phyloP scores from a whole-genome alignment of 2,888 invertebrate genomes.

The Ochropacha duplaris region DNA sequence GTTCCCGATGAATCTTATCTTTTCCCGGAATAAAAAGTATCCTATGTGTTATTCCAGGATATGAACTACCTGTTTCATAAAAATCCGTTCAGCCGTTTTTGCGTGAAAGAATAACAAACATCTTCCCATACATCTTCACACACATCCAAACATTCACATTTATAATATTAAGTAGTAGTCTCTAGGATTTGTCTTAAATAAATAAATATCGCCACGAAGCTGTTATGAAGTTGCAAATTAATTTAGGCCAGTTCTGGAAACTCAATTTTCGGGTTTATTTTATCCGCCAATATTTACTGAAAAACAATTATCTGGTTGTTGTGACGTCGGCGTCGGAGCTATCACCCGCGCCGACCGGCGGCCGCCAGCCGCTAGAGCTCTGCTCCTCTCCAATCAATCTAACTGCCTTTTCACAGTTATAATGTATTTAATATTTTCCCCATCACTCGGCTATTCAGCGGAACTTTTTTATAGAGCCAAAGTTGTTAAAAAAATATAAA shows the following conservation, averaged over 20 bases:
- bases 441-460: conserved; percentile 13
- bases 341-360: conserved; percentile 14
- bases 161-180: too few species aligned
- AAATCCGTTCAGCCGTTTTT: too few species aligned
- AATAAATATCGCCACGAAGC: conserved; percentile 63
- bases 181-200: conserved; percentile 68
- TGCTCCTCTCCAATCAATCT: conserved; percentile 53
- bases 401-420: conserved; percentile 43
- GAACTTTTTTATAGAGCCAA: conserved; percentile 7
- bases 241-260: conserved; percentile 76
- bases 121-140: too few species aligned
- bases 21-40: too few species aligned
- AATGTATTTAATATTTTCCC: conserved; percentile 24
- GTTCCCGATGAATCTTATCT: too few species aligned
- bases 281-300: conserved; percentile 80
- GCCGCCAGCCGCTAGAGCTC: conserved; percentile 15
- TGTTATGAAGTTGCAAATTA: conserved; percentile 80
- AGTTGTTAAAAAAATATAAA: background rate
- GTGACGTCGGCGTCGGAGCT: conserved; percentile 24
- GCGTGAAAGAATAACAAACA: too few species aligned
- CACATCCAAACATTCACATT: too few species aligned
- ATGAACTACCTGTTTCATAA: too few species aligned
- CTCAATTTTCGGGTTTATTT: conserved; percentile 79
- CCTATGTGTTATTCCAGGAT: too few species aligned
- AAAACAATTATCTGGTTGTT: conserved; percentile 73